Conservation (phyloP, 2,113 vertebrate species). For the Syngnathoides biaculeatus region DNA sequence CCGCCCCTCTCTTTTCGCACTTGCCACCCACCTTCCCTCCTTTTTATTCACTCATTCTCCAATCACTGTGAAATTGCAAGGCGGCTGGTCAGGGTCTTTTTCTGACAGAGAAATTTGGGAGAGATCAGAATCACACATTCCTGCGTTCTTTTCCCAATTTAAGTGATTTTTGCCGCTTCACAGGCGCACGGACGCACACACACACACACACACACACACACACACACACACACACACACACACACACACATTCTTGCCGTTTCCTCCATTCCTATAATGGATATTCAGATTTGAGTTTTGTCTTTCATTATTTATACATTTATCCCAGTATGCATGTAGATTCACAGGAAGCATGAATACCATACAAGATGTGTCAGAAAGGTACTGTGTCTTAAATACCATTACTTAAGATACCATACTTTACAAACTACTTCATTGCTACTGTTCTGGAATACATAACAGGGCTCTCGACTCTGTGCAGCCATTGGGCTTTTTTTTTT, state of each 20-base stretch:
- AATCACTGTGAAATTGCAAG: conserved; percentile 68
- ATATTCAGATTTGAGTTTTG: conserved; percentile 16
- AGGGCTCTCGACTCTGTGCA: no score
- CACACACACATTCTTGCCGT: conserved; percentile 18
- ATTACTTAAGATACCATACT: no score
- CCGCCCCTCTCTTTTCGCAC: conserved; percentile 18
- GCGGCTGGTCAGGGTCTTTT: conserved; percentile 55
- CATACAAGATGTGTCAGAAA: no score
- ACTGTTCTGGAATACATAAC: no score
- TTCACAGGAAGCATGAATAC: not conserved
- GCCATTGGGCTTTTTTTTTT: no score
- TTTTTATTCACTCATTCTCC: conserved; percentile 45
- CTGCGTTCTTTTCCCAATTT: conserved; percentile 56
- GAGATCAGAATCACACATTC: conserved; percentile 58
- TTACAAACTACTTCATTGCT: no score
- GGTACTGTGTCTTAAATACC: no score
- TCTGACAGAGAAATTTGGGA: conserved; percentile 58
- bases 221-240: conserved; percentile 15
- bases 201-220: conserved; percentile 16
- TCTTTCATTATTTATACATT: conserved; percentile 20
- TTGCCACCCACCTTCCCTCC: conserved; percentile 28
- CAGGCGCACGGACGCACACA: conserved; percentile 38
- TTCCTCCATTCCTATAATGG: not conserved
- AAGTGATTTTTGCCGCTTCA: conserved; percentile 60
- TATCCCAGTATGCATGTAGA: not conserved